A percentile compares a stretch with the other conserved stretches of the same genome.
These are phyloP conservation scores for Gortyna flavago DNA, from an alignment of 2,888 invertebrate species.

Conservation along the genomic window DNA sequence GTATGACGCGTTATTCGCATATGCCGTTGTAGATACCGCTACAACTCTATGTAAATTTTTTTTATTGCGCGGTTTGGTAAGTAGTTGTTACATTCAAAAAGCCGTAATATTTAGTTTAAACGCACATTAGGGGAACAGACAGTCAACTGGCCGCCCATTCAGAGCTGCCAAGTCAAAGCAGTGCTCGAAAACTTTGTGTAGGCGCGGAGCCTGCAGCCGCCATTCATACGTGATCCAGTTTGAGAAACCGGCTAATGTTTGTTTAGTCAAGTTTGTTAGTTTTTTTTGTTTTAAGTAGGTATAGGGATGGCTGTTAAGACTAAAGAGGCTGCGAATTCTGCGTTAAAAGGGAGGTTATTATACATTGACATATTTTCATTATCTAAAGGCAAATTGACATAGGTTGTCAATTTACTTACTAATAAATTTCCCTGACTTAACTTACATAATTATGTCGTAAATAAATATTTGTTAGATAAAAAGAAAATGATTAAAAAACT, in stretches of 20 bases:
- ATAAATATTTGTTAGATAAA: too few relatives aligned
- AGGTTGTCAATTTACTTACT: too few relatives aligned
- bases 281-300: not conserved
- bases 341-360: too few relatives aligned
- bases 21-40: too few relatives aligned
- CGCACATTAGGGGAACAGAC: not conserved
- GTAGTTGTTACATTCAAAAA: not conserved
- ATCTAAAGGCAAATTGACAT: too few relatives aligned
- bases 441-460: too few relatives aligned
- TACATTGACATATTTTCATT: too few relatives aligned
- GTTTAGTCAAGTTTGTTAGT: not conserved
- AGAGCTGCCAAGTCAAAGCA: slow-evolving; percentile 7
- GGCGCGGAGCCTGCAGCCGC: not conserved
- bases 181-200: slow-evolving; percentile 7
- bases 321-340: not conserved
- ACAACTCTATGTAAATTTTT: too few relatives aligned
- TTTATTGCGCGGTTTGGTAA: too few relatives aligned
- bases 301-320: not conserved
- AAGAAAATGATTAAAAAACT: too few relatives aligned
- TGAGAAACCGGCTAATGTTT: slow-evolving; percentile 3
- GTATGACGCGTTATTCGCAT: too few relatives aligned
- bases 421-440: too few relatives aligned
- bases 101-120: not conserved
- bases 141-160: slow-evolving; percentile 3
- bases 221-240: slow-evolving; percentile 7